Conservation (phyloP, 1,140 invertebrate genomes). For the Acromyrmex echinatior region DNA sequence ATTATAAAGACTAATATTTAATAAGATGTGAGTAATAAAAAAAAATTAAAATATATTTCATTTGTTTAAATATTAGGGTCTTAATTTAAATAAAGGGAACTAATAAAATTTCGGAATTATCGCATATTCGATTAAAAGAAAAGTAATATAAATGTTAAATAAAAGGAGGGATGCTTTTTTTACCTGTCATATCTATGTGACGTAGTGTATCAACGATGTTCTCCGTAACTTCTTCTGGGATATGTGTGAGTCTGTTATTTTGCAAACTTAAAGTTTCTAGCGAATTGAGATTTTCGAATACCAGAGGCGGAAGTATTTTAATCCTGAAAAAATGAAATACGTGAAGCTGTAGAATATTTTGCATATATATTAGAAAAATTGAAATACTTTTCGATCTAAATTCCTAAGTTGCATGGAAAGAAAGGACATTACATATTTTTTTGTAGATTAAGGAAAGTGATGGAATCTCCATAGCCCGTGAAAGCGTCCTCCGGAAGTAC, state of each 20-base stretch:
- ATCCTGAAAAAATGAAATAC: slow-evolving; percentile 88
- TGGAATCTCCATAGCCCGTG: slow-evolving; percentile 95
- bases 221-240: slow-evolving; percentile 95
- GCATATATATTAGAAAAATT: not conserved
- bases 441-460: slow-evolving; percentile 96
- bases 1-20: not conserved
- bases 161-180: slow-evolving; percentile 80
- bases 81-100: not conserved
- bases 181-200: slow-evolving; percentile 95
- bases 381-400: not conserved
- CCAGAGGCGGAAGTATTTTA: slow-evolving; percentile 91
- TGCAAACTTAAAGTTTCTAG: slow-evolving; percentile 95
- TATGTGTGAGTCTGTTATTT: slow-evolving; percentile 94
- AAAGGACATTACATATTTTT: slow-evolving; percentile 93
- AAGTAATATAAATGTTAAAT: not conserved
- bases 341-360: not conserved
- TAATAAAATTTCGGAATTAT: slow-evolving; percentile 12
- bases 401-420: not conserved
- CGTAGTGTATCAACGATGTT: slow-evolving; percentile 94
- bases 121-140: not conserved
- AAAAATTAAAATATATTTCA: not conserved
- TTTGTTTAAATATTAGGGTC: not conserved
- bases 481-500: slow-evolving; percentile 94
- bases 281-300: slow-evolving; percentile 95
- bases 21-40: not conserved